phyloP scores from a whole-genome alignment of 2,888 invertebrate species.

The Lutraria lutraria region DNA sequence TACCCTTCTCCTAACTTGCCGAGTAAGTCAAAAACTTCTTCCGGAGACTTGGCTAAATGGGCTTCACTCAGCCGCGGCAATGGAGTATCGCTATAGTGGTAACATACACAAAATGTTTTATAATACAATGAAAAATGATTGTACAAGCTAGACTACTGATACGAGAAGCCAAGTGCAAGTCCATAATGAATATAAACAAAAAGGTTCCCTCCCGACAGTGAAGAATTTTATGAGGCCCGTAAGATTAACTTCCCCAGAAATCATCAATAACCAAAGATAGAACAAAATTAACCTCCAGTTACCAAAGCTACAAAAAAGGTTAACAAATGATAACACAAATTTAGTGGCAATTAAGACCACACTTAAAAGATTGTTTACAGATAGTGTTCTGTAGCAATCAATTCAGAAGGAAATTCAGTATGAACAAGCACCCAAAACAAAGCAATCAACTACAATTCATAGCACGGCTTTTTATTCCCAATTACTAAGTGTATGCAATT shows the following conservation, averaged over 20 bases:
- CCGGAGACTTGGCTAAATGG: conserved; percentile 97
- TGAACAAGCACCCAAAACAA: neutral
- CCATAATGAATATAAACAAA: neutral
- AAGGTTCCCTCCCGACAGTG: neutral
- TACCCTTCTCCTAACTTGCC: conserved; percentile 98
- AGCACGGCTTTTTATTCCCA: neutral
- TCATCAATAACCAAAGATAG: neutral
- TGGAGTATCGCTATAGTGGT: conserved; percentile 55
- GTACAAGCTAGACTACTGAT: conserved; percentile 35
- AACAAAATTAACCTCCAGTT: neutral
- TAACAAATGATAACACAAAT: neutral
- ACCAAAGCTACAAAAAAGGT: neutral
- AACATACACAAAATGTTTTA: conserved; percentile 37
- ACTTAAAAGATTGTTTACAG: neutral
- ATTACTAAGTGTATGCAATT: neutral
- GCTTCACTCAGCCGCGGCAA: conserved; percentile 93
- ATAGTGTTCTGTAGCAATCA: neutral
- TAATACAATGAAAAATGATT: conserved; percentile 8
- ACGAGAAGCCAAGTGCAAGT: neutral
- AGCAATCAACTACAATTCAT: conserved; percentile 1
- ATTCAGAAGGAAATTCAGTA: conserved; percentile 4
- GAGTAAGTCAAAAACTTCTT: conserved; percentile 99
- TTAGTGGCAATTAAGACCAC: neutral
- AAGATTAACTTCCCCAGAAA: neutral
- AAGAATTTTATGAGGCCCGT: neutral